phyloP scores from a whole-genome alignment of 2,113 vertebrate genomes.

The Leptocoma aspasia region DNA sequence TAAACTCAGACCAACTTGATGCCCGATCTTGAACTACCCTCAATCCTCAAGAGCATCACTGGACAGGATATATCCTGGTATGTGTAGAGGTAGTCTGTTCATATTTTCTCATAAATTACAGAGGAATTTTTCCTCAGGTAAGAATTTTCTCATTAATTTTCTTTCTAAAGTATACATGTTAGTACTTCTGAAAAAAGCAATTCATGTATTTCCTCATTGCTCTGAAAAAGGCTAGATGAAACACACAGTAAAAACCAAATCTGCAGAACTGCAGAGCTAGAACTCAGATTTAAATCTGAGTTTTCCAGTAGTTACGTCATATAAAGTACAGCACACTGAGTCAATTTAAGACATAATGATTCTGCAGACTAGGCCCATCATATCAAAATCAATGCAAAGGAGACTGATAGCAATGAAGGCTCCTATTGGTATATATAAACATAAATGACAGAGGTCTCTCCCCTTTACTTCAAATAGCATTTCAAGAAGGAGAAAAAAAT shows the following conservation, averaged over 20 bases:
- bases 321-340: not conserved
- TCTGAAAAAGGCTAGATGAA: not conserved
- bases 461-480: not conserved
- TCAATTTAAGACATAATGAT: not conserved
- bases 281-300: not conserved
- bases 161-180: not conserved
- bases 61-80: not conserved
- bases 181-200: not conserved
- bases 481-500: constrained; percentile 9
- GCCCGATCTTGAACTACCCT: not conserved
- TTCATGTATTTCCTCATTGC: not conserved
- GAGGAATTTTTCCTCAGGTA: not conserved
- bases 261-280: not conserved
- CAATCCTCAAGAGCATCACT: not conserved
- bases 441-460: constrained; percentile 2
- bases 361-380: not conserved
- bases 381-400: not conserved
- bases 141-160: not conserved
- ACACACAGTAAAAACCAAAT: not conserved
- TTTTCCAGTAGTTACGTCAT: not conserved
- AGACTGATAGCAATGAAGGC: constrained; percentile 3
- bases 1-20: not conserved
- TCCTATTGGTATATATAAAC: not conserved
- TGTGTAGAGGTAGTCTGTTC: not conserved
- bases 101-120: not conserved